Conservation (phyloP, 92 coral and sea anemone genomes). For the Ricordea florida region DNA sequence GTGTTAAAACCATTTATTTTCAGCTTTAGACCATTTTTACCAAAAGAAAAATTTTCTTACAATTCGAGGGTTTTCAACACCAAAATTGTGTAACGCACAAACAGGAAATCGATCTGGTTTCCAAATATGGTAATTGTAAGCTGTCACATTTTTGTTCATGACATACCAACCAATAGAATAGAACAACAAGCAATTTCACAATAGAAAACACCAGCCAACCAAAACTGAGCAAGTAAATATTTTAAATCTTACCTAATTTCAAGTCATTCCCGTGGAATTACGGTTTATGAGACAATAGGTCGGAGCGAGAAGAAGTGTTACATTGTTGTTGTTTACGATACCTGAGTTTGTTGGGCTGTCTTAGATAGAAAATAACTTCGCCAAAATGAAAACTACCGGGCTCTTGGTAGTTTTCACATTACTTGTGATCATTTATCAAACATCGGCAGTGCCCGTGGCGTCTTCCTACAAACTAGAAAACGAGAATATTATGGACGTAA, state of each 20-base stretch:
- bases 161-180: conserved; percentile 16
- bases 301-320: conserved; percentile 21
- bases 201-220: conserved; percentile 49
- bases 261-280: conserved; percentile 75
- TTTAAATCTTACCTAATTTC: conserved; percentile 70
- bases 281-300: conserved; percentile 63
- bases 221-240: conserved; percentile 30
- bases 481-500: conserved; percentile 48
- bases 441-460: conserved; percentile 64
- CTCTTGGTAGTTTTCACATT: conserved; percentile 77
- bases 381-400: conserved; percentile 70
- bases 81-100: background rate
- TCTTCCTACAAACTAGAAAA: conserved; percentile 38
- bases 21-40: too few species aligned
- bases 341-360: conserved; percentile 7
- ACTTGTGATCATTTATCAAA: conserved; percentile 57
- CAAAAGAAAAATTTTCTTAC: too few species aligned
- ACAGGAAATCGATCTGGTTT: background rate
- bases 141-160: background rate
- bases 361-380: conserved; percentile 7
- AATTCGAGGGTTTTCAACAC: too few species aligned
- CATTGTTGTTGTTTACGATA: conserved; percentile 44
- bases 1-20: too few species aligned
- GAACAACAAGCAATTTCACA: conserved; percentile 24
- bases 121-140: conserved; percentile 20